Evolutionary conservation across 2,888 invertebrate species (phyloP).

Genomic region (Oxystoma pomonae): DNA sequence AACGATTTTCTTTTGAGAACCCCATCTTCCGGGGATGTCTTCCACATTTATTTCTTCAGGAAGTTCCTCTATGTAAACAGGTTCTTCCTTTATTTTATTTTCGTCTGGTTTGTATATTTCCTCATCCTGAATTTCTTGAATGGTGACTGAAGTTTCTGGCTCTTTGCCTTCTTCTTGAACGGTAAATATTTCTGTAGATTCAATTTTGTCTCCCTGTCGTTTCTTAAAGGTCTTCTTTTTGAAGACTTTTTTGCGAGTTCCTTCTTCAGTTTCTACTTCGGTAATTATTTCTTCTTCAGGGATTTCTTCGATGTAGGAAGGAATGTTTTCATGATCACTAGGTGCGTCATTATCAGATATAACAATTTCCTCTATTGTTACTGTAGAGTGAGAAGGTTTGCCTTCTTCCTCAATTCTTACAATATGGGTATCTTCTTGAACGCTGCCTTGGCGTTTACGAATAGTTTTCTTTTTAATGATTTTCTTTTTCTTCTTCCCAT

Average conservation of each 20-base stretch:
- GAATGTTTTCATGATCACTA: constrained; percentile 19
- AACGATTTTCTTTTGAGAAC: constrained; percentile 31
- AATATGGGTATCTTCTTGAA: constrained; percentile 42
- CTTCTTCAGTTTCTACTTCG: constrained; percentile 31
- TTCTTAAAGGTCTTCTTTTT: constrained; percentile 48
- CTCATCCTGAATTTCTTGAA: constrained; percentile 31
- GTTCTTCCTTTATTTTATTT: constrained; percentile 28
- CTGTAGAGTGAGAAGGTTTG: constrained; percentile 38
- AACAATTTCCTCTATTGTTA: constrained; percentile 32
- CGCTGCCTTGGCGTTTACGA: constrained; percentile 42
- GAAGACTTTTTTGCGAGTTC: constrained; percentile 36
- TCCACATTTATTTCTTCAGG: constrained; percentile 38
- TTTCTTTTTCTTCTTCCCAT: constrained; percentile 30
- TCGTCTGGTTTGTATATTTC: constrained; percentile 23
- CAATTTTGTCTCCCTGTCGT: constrained; percentile 44
- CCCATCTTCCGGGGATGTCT: constrained; percentile 37
- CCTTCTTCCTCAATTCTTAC: constrained; percentile 40
- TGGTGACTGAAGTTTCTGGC: constrained; percentile 42
- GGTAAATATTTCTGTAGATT: constrained; percentile 48
- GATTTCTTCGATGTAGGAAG: constrained; percentile 32
- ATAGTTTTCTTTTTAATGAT: constrained; percentile 45
- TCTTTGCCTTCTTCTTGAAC: constrained; percentile 46
- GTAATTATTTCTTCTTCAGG: constrained; percentile 34
- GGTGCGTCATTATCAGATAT: constrained; percentile 24
- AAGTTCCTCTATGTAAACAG: constrained; percentile 34